These are phyloP conservation scores for Dusona sp. DNA, from an alignment of 2,888 invertebrate genomes.

Conservation along the genomic window DNA sequence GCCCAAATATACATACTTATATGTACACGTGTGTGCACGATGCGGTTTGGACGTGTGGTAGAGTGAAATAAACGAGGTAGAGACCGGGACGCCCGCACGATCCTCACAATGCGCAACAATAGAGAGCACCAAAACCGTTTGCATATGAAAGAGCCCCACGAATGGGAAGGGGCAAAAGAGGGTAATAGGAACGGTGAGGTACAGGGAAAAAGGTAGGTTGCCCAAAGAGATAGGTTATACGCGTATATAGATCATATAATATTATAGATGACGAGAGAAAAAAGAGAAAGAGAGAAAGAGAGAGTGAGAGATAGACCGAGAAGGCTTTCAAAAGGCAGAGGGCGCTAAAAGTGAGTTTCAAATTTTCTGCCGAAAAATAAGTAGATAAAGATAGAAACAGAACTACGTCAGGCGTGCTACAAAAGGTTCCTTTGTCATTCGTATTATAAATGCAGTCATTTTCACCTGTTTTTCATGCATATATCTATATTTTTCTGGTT, in stretches of 20 bases:
- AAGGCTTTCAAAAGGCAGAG: conserved; percentile 49
- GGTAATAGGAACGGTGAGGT: conserved; percentile 72
- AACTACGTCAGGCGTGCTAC: conserved; percentile 18
- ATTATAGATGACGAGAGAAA: conserved; percentile 75
- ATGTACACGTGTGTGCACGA: conserved; percentile 40
- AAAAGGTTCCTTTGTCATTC: conserved; percentile 53
- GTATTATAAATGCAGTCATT: conserved; percentile 45
- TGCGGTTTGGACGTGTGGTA: conserved; percentile 70
- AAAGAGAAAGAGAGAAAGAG: neutral
- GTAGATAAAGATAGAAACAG: conserved; percentile 38
- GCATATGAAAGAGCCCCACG: conserved; percentile 82
- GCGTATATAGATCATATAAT: conserved; percentile 70
- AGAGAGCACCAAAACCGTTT: conserved; percentile 79
- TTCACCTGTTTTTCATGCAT: conserved; percentile 2
- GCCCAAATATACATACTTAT: conserved; percentile 17
- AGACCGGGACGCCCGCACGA: conserved; percentile 77
- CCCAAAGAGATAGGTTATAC: conserved; percentile 63
- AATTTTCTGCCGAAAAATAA: conserved; percentile 55
- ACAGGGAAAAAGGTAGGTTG: conserved; percentile 47
- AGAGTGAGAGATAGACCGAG: conserved; percentile 16
- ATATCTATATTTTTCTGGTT: neutral
- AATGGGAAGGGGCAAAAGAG: conserved; percentile 66
- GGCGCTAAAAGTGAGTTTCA: conserved; percentile 43
- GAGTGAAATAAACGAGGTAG: conserved; percentile 81
- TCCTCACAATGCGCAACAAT: conserved; percentile 82